Base-by-base conservation (phyloP, 1,140 invertebrate genomes). In the Stenopsyche tienmushanensis region DNA sequence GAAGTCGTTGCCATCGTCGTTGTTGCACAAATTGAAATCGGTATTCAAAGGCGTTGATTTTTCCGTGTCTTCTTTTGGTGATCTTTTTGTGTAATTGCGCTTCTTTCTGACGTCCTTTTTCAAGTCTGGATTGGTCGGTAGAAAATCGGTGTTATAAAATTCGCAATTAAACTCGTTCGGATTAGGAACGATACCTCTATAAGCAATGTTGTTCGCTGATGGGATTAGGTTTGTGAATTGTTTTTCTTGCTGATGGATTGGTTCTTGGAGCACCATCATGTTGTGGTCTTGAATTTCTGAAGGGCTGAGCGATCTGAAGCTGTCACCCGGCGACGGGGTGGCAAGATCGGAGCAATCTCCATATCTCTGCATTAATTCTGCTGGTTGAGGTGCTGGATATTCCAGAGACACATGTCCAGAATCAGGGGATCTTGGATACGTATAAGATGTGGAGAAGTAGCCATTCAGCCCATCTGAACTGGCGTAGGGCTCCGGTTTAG, bases 391-490 rank as follows among this genome's bases (percentile, higher is more conserved):
- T 73, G 76, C 3, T 73, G 76, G n/a, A 76, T 77, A 71, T 49
- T 81, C 80, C 69, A 81, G 63, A 45, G 78, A 80, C 0, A 79
- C 78, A 1, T 79, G 72, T 7, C 80, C 80, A 1, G 80, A 81
- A 63, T 81, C 80, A 7, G 80, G 80, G 2, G 80, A 81, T 44
- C 78, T 66, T 7, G 79, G 79, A 78, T 78, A 81, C 8, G 73
- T 50, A n/a, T 66, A 67, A 74, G 78, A 1, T 72, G 64, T 47
- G 76, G 79, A 68, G 59, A 65, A 65, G 49, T 65, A 67, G 1
- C 21, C 41, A 8, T 79, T 76, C 68, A 80, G 41, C 72, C 77
- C 77, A 25, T 80, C 76, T 25, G 78, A 76, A 24, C 66, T 72
- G 0, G 73, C 65, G 49, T 78, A 80, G 59, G 77, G 77, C 47